Evolutionary conservation across 2,888 invertebrate genomes (phyloP), one percentile per base, ranked within the genome.

Genomic region (Clostera curtula): DNA sequence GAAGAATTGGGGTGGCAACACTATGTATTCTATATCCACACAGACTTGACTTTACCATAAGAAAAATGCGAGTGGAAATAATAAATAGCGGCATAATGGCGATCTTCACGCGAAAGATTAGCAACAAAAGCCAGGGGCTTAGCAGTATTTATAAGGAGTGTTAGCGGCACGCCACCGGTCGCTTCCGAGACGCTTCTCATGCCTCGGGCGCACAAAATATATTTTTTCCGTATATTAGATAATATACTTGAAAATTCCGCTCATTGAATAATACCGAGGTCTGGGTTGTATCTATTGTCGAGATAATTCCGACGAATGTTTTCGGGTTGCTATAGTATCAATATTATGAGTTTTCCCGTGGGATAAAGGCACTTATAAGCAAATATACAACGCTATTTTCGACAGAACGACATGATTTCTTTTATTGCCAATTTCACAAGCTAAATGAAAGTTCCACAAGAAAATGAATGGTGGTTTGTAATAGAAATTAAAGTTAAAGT

Each of bases 81-180:
- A 82, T 77, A 80, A 82, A 83, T 79, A 72, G 75, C 70, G 63
- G 75, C 70, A 71, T 79, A 79, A 82, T 76, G 68, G 73, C 71
- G 75, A 79, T 77, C 74, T 82, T 69, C 74, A 75, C 76, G 79
- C 73, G 65, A 75, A 79, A 77, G 82, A 82, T 83, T 83, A 83
- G 80, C 76, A 69, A 70, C 75, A 72, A 72, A 79, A 80, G 79
- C 79, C 69, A 62, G 58, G 56, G 72, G 76, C 73, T 82, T 82
- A 77, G 69, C 68, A 82, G 77, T 83, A 79, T 82, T 80, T 82
- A 79, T 80, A 82, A 77, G 75, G 64, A 75, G 74, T 65, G 73
- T 72, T 73, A 72, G 67, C 69, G 65, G 66, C 68, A 66, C 66
- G 75, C 71, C 68, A 68, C 62, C 54, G 56, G 63, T 59, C 56